Conservation (phyloP, 2,888 invertebrate species). For the Caradrina kadenii region DNA sequence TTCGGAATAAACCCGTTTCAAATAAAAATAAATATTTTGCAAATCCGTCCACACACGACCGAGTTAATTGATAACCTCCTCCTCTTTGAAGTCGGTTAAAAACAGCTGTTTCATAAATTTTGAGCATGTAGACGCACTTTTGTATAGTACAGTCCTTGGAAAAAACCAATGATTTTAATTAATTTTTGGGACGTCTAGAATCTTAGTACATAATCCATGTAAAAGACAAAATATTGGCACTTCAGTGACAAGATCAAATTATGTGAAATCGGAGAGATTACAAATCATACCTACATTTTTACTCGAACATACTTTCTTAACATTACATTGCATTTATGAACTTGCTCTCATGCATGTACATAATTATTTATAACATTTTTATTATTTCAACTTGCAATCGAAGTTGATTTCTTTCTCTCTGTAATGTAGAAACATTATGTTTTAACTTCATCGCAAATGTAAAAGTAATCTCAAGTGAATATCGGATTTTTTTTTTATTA, state of each 20-base stretch:
- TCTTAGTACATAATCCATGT: too few relatives aligned
- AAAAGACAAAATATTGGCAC: too few relatives aligned
- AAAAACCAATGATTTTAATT: too few relatives aligned
- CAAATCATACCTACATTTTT: neutral
- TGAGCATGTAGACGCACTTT: too few relatives aligned
- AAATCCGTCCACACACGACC: too few relatives aligned
- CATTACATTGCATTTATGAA: neutral
- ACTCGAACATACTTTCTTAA: neutral
- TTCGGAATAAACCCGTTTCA: too few relatives aligned
- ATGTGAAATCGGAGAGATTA: neutral
- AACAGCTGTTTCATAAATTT: too few relatives aligned
- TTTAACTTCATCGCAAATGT: slow-evolving; percentile 19
- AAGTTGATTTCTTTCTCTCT: slow-evolving; percentile 26
- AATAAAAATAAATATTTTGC: too few relatives aligned
- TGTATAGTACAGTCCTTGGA: too few relatives aligned
- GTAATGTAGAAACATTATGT: slow-evolving; percentile 3
- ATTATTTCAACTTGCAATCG: slow-evolving; percentile 10
- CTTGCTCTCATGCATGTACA: neutral
- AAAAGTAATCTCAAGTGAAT: slow-evolving; percentile 22
- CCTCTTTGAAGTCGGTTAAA: too few relatives aligned
- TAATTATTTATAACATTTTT: slow-evolving; percentile 12
- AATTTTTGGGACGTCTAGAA: too few relatives aligned
- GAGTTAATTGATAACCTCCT: too few relatives aligned
- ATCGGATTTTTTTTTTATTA: slow-evolving; percentile 26
- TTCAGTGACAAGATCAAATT: neutral